Evolutionary conservation across 2,113 vertebrate species (phyloP), one percentile per base, ranked within the genome.

Genomic region (Neolamprologus fasciatus): DNA sequence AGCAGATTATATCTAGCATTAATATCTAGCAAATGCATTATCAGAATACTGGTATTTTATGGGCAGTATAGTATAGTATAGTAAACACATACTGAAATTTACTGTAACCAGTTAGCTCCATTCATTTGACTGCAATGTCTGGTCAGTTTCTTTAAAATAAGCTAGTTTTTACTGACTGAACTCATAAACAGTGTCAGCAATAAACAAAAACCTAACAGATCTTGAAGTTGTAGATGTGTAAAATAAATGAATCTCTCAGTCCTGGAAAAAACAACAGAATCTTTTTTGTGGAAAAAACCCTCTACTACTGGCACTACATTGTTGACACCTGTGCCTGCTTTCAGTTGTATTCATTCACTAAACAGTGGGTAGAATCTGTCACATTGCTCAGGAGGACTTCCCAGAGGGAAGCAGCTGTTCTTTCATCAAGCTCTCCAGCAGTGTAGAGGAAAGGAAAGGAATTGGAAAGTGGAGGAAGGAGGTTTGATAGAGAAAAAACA

Each of bases 381-480:
- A 57, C 71, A 86, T 89, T 81, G 93, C 84, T 89, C 83, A 86
- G 81, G 81, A 88, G 61, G 85, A 85, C 87, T 87, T 91, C 88
- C 90, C 89, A 92, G 73, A 94, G 91, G 90, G 91, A 90, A 89
- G 87, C 90, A 91, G 90, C 90, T 92, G 93, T 94, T 92, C 89
- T 91, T 93, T 89, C 86, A 90, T 89, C 58, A 76, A 81, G 63
- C 81, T 87, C 68, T 89, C 89, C 90, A 90, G 79, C 88, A 88
- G 90, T 82, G 86, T 83, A 47, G 57, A 85, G 86, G 51, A 83
- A 82, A 91, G 63, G 40, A 71, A 85, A 89, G 61, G 84, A 87
- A 90, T 76, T 73, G 87, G 63, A 90, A 85, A 86, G 88, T 80
- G 78, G 50, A 51, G 80, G 51, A 80, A 82, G 68, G 81, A 87